Conservation (phyloP, 2,888 invertebrate species). For the Argyresthia goedartella region DNA sequence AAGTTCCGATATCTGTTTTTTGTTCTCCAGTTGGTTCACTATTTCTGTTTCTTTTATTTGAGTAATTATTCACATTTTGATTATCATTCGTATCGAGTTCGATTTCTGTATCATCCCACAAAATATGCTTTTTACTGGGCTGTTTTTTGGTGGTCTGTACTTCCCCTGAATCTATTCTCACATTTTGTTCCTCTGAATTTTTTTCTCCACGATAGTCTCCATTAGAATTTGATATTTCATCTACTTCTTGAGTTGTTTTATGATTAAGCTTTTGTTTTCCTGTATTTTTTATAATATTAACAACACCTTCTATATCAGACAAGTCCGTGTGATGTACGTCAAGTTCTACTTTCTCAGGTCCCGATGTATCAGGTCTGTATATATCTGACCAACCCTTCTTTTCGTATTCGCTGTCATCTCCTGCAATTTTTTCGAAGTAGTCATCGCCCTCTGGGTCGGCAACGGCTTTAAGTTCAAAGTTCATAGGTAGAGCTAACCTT, state of each 20-base stretch:
- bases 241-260: constrained; percentile 8
- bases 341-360: constrained; percentile 13
- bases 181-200: background rate
- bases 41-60: background rate
- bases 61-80: background rate
- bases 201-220: background rate
- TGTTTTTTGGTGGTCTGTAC: background rate
- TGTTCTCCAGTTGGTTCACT: background rate
- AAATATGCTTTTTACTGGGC: background rate
- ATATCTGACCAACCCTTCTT: constrained; percentile 45
- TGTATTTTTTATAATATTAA: constrained; percentile 34
- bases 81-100: background rate
- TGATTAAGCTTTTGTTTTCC: constrained; percentile 14
- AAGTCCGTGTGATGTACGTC: constrained; percentile 25
- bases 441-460: constrained; percentile 44
- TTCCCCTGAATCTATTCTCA: background rate
- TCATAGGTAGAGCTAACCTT: constrained; percentile 44
- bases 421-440: constrained; percentile 41
- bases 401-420: constrained; percentile 45
- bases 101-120: background rate
- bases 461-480: constrained; percentile 40
- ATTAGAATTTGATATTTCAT: constrained; percentile 2
- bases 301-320: constrained; percentile 50
- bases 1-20: background rate
- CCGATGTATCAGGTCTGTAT: constrained; percentile 8